These are phyloP conservation scores for Ochropacha duplaris DNA, from an alignment of 2,888 invertebrate genomes.

Conservation along the genomic window DNA sequence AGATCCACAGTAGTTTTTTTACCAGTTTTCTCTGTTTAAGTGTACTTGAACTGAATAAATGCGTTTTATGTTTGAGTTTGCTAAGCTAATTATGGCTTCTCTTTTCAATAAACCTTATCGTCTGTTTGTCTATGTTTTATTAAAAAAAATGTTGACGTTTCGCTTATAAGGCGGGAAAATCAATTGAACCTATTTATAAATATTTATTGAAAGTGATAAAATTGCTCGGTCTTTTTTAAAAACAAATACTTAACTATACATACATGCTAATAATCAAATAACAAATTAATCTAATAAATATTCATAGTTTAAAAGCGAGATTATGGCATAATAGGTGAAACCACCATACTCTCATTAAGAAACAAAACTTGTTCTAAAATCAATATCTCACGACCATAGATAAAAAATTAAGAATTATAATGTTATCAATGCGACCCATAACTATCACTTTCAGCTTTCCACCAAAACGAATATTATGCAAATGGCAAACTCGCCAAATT, in stretches of 20 bases:
- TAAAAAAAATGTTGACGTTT: too few species aligned
- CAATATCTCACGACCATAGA: not conserved
- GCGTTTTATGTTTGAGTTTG: too few species aligned
- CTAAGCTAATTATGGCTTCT: too few species aligned
- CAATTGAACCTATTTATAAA: too few species aligned
- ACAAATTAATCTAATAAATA: not conserved
- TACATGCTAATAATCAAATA: not conserved
- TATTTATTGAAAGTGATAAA: too few species aligned
- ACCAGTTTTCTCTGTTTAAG: too few species aligned
- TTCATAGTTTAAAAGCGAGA: not conserved
- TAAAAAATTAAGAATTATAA: not conserved
- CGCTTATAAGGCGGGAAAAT: too few species aligned
- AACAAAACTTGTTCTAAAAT: not conserved
- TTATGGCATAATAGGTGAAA: not conserved
- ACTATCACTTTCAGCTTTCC: slow-evolving; percentile 1
- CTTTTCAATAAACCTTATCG: too few species aligned
- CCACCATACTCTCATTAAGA: not conserved
- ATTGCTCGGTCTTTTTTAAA: not conserved
- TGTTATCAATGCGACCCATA: not conserved
- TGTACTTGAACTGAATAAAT: too few species aligned
- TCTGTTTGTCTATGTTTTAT: too few species aligned
- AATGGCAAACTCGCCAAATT: not conserved
- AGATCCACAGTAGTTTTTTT: too few species aligned
- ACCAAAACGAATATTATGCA: slow-evolving; percentile 4
- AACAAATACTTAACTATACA: not conserved